Evolutionary conservation across 2,888 invertebrate species (phyloP).

Genomic region (Tetramorium bicarinatum): DNA sequence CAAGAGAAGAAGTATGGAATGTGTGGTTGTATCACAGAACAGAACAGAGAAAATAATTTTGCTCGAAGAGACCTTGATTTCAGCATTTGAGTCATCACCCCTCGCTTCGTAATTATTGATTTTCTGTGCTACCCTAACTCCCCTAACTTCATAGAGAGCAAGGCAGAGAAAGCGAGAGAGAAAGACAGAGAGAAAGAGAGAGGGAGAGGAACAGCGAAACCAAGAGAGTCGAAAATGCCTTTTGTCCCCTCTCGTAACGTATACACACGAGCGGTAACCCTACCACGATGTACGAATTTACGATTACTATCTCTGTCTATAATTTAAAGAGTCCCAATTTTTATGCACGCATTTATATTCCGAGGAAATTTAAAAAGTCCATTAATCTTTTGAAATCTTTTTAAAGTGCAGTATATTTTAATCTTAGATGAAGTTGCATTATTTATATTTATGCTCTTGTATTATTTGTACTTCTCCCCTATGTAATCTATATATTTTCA

Average conservation of each 20-base stretch:
- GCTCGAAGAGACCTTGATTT: conserved; percentile 84
- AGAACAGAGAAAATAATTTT: conserved; percentile 79
- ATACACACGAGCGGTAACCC: conserved; percentile 79
- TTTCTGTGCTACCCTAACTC: conserved; percentile 85
- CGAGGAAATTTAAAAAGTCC: not conserved
- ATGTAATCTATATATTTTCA: not conserved
- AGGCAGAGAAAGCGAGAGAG: conserved; percentile 71
- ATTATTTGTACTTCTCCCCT: not conserved
- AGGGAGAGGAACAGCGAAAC: conserved; percentile 62
- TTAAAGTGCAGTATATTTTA: not conserved
- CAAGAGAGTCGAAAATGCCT: conserved; percentile 83
- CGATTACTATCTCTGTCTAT: conserved; percentile 75
- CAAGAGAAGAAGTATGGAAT: conserved; percentile 55
- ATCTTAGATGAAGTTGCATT: not conserved
- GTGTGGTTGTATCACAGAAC: conserved; percentile 68
- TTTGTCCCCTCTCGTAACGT: conserved; percentile 80
- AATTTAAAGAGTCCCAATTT: conserved; percentile 75
- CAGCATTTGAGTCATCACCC: conserved; percentile 86
- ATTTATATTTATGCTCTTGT: not conserved
- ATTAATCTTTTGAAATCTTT: conserved; percentile 6
- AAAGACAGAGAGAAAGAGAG: conserved; percentile 51
- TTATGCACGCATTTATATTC: not conserved
- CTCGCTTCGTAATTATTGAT: conserved; percentile 86
- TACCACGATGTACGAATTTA: conserved; percentile 60
- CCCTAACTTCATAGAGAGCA: conserved; percentile 84